These are phyloP conservation scores for Patagioenas fasciata DNA, from an alignment of 2,113 vertebrate genomes.

Conservation along the genomic window DNA sequence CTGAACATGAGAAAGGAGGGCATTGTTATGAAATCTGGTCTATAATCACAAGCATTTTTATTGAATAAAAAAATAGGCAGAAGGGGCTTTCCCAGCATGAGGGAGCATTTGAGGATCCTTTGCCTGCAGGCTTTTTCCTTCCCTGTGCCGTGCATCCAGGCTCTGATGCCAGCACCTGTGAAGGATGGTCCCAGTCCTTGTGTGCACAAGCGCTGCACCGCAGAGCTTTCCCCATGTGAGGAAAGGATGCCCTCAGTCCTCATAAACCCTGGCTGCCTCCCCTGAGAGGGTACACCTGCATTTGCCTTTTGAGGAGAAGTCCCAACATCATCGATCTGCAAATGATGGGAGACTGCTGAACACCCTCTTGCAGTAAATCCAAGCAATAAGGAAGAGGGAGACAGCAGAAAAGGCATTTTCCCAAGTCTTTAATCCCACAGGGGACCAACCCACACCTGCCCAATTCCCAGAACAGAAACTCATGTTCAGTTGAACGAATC, in stretches of 20 bases:
- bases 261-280: not conserved
- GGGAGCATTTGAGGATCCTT: not conserved
- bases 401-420: not conserved
- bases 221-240: not conserved
- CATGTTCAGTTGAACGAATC: not conserved
- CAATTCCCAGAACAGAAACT: not conserved
- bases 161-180: not conserved
- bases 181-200: too few relatives aligned
- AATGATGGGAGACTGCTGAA: not conserved
- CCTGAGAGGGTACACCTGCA: not conserved
- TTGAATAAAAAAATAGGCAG: not conserved
- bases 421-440: not conserved
- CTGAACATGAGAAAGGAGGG: not conserved
- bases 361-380: not conserved
- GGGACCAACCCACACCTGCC: too few relatives aligned
- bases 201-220: not conserved
- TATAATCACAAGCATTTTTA: fast-evolving
- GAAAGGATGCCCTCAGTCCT: not conserved
- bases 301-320: not conserved
- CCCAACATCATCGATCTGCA: not conserved
- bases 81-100: fast-evolving
- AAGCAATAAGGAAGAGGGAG: not conserved
- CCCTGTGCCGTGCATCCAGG: not conserved
- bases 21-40: fast-evolving
- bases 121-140: not conserved